Evolutionary conservation across 2,113 vertebrate species (phyloP), one percentile per base, ranked within the genome.

Genomic region (Megaleporinus macrocephalus): DNA sequence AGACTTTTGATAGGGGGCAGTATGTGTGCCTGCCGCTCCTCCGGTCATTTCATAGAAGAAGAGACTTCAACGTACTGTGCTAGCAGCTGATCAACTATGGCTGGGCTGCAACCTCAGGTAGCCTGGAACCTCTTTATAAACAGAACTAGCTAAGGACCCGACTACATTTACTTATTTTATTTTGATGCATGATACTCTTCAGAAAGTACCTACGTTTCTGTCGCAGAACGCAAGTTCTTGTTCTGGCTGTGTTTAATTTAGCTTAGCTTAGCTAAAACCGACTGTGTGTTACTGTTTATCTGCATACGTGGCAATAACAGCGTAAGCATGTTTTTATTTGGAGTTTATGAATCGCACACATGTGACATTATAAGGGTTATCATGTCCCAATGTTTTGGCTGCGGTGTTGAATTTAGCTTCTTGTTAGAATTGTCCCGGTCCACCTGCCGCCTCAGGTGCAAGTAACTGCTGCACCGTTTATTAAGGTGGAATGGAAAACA

Each of bases 51-150:
- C 9, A 7, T 10, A 44, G 41, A 44, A 44, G 41, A 10, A 44
- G 41, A 6, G 41, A 44, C 41, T 10, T 5, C 11, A 44, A 44
- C 11, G 41, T 9, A 9, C 9, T 44, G 1, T 10, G 41, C 11
- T 10, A 44, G 41, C 41, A 44, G 41, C 41, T 44, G 41, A 44
- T 44, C 41, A 22, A 72, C 41, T 57, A 85, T 93, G 92, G 91
- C 89, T 10, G 91, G 26, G 0, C 83, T 87, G 2, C 90, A 90
- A 3, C 80, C 89, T 0, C 91, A 92, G 91, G 91, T 93, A 65
- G 68, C 83, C 22, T 4, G 41, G 41, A 1, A 20, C 24, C 30
- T 16, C 72, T 41, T 12, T 2, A 69, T 24, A 5, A 2, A 66
- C 44, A 13, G 24, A 47, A 2, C 20, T n/a, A 44, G n/a, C 36